Conservation (phyloP, 2,888 invertebrate genomes). For the Orgyia antiqua region DNA sequence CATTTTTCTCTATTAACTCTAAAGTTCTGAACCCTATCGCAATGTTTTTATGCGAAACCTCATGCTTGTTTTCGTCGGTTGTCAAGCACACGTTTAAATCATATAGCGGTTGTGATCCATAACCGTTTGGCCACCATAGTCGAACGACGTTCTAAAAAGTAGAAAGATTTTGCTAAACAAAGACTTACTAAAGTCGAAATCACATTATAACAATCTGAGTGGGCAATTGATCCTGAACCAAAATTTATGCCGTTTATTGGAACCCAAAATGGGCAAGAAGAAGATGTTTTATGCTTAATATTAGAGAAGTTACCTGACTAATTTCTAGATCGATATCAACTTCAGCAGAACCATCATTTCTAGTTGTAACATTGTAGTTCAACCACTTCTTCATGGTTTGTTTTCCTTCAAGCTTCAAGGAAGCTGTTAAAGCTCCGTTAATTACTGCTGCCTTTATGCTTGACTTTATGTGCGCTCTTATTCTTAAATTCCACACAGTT, state of each 20-base stretch:
- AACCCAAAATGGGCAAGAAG: no score
- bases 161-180: no score
- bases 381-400: constrained; percentile 41
- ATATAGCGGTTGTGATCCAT: constrained; percentile 89
- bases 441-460: constrained; percentile 29
- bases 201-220: no score
- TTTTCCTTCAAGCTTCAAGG: constrained; percentile 44
- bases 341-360: constrained; percentile 44
- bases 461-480: constrained; percentile 50
- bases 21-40: constrained; percentile 92
- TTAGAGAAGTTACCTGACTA: constrained; percentile 52
- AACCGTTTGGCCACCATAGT: constrained; percentile 98
- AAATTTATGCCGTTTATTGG: no score
- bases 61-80: constrained; percentile 35
- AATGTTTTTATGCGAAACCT: constrained; percentile 68
- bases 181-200: no score
- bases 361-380: constrained; percentile 29
- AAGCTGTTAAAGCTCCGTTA: constrained; percentile 43
- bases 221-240: no score
- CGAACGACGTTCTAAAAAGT: constrained; percentile 51
- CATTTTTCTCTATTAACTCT: constrained; percentile 86
- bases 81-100: constrained; percentile 74
- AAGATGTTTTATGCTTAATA: no score
- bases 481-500: constrained; percentile 42
- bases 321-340: constrained; percentile 46